Evolutionary conservation across 2,888 invertebrate genomes (phyloP), one percentile per base, ranked within the genome.

Genomic region (Leptinotarsa juncta): DNA sequence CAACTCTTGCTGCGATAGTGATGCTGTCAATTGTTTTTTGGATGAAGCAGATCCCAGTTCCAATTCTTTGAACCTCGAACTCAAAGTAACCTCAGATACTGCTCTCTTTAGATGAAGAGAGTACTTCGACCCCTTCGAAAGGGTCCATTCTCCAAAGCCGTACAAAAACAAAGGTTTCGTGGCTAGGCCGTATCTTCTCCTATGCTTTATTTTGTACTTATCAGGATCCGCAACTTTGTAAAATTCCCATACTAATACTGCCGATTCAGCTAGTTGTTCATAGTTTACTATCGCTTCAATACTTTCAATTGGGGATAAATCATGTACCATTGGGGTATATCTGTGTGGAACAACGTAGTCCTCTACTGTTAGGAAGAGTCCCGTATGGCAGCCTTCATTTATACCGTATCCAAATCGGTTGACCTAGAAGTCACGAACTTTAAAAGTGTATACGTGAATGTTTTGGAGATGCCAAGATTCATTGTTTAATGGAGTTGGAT

Each of bases 121-220:
- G 71, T 84, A 86, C 73, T 86, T 86, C 74, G 89, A 89, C 0
- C 90, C 89, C 4, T 87, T 84, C 32, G 88, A 84, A 12, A 90
- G 84, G 20, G 86, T 85, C 89, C 89, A 90, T 1, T 89, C 89
- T 0, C 90, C 90, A 32, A 90, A 83, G 1, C 89, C 90, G 73
- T 88, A 85, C 1, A 89, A 79, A 76, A 91, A 90, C 79, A 89
- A 87, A 0, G 90, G 87, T 42, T 88, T 87, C 0, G 90, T 87
- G 0, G 86, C 81, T 10, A 90, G 82, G 0, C 88, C 90, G 78
- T 89, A 90, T 66, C 89, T 83, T 75, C 90, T 84, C 16, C 86
- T 85, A 78, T 90, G 89, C 67, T 82, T 82, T 10, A 79, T 72
- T 70, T 73, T 78, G 67, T 73, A 77, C 48, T 72, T 75, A 16